A percentile compares a stretch with the other conserved stretches of the same genome.
Evolutionary conservation across 2,888 invertebrate species (phyloP).

Genomic region (Sphinx pinastri): DNA sequence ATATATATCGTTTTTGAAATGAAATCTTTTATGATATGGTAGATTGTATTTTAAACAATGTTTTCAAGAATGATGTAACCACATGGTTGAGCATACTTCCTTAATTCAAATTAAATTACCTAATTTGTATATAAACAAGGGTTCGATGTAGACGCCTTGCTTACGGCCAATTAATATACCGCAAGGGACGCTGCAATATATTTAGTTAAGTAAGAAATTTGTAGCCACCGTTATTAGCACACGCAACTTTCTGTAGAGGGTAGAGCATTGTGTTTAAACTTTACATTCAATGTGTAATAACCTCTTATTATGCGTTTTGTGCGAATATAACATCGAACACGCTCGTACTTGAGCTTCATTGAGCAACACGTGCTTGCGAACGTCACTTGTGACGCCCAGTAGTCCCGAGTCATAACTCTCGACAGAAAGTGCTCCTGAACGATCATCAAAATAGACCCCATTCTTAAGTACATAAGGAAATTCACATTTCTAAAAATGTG

Average conservation of each 20-base stretch:
- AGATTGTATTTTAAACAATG: slow-evolving; percentile 29
- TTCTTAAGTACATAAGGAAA: slow-evolving; percentile 62
- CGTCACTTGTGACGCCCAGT: slow-evolving; percentile 37
- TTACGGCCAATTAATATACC: background rate
- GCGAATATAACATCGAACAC: slow-evolving; percentile 62
- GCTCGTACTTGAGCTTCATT: slow-evolving; percentile 69
- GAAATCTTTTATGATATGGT: slow-evolving; percentile 20
- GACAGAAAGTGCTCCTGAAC: slow-evolving; percentile 55
- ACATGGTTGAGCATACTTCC: slow-evolving; percentile 54
- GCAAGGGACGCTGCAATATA: slow-evolving; percentile 23
- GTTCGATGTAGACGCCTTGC: slow-evolving; percentile 21
- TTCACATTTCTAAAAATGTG: slow-evolving; percentile 47
- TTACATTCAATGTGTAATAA: slow-evolving; percentile 40
- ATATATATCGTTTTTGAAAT: slow-evolving; percentile 24
- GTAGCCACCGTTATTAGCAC: slow-evolving; percentile 69
- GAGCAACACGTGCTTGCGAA: slow-evolving; percentile 63
- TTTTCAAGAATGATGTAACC: slow-evolving; percentile 41
- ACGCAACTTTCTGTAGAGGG: slow-evolving; percentile 51
- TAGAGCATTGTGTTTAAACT: slow-evolving; percentile 29
- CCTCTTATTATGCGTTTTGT: slow-evolving; percentile 67
- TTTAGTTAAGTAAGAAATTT: slow-evolving; percentile 35
- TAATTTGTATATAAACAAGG: slow-evolving; percentile 19
- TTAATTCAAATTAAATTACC: slow-evolving; percentile 38
- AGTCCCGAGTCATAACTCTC: slow-evolving; percentile 33
- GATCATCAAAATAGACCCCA: slow-evolving; percentile 39